Evolutionary conservation across 2,888 invertebrate species (phyloP).

Genomic region (Thymelicus lineola): DNA sequence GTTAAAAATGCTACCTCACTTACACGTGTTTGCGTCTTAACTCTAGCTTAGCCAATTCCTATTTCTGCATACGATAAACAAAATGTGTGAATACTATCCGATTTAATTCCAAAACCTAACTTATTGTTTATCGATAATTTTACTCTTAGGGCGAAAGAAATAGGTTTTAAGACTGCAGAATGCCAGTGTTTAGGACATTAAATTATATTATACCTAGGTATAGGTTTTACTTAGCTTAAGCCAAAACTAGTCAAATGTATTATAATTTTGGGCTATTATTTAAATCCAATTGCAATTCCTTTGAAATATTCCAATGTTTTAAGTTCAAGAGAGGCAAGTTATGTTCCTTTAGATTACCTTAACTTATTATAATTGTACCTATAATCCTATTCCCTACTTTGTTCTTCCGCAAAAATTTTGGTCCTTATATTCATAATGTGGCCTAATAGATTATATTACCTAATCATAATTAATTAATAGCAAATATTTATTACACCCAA

Average conservation of each 20-base stretch:
- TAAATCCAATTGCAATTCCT: conserved; percentile 59
- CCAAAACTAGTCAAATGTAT: conserved; percentile 81
- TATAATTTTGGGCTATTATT: conserved; percentile 65
- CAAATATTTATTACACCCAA: conserved; percentile 8
- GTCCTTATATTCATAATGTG: conserved; percentile 5
- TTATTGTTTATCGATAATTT: conserved; percentile 27
- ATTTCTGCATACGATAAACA: conserved; percentile 50
- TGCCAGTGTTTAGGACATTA: conserved; percentile 76
- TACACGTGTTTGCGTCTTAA: conserved; percentile 63
- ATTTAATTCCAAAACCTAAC: conserved; percentile 19
- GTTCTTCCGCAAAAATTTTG: background rate
- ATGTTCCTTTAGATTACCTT: conserved; percentile 26
- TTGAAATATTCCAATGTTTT: conserved; percentile 39
- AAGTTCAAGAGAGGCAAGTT: conserved; percentile 31
- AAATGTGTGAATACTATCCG: conserved; percentile 37
- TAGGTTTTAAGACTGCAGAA: conserved; percentile 75
- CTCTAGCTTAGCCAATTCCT: conserved; percentile 78
- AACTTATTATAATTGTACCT: background rate
- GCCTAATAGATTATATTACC: conserved; percentile 11
- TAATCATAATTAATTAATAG: conserved; percentile 1
- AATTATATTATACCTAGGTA: conserved; percentile 57
- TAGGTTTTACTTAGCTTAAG: conserved; percentile 68
- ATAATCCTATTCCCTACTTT: background rate
- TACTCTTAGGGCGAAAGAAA: conserved; percentile 44
- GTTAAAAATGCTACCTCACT: conserved; percentile 84